These are phyloP conservation scores for Adelges cooleyi DNA, from an alignment of 1,140 invertebrate species.

Conservation along the genomic window DNA sequence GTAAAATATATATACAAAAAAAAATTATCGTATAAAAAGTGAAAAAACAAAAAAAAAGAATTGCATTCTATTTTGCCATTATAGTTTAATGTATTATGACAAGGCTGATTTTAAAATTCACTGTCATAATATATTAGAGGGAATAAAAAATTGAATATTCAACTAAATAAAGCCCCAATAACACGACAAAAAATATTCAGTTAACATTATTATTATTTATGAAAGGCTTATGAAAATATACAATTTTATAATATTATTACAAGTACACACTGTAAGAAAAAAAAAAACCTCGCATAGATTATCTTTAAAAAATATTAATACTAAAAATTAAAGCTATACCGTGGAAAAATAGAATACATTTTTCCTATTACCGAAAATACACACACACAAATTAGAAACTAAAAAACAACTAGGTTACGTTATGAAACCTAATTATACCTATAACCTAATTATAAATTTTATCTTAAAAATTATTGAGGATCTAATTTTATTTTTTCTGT, in stretches of 20 bases:
- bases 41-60: slow-evolving; percentile 4
- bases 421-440: not conserved
- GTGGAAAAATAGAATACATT: not conserved
- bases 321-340: not conserved
- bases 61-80: too few relatives aligned
- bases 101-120: too few relatives aligned
- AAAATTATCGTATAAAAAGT: slow-evolving; percentile 9
- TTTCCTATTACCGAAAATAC: not conserved
- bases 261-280: not conserved
- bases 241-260: not conserved
- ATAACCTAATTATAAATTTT: slow-evolving; percentile 5
- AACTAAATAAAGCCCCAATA: not conserved
- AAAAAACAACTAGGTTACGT: not conserved
- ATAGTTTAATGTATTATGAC: too few relatives aligned
- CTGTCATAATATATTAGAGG: not conserved
- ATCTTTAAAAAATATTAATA: slow-evolving; percentile 9
- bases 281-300: not conserved
- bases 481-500: not conserved
- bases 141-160: not conserved
- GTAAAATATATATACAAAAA: slow-evolving; percentile 5
- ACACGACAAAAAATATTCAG: slow-evolving; percentile 2
- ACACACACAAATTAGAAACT: too few relatives aligned
- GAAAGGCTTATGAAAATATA: slow-evolving; percentile 8
- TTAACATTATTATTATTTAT: not conserved
- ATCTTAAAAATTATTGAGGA: not conserved